Base-by-base conservation (phyloP, 2,888 invertebrate species). In the Chirona hameri region DNA sequence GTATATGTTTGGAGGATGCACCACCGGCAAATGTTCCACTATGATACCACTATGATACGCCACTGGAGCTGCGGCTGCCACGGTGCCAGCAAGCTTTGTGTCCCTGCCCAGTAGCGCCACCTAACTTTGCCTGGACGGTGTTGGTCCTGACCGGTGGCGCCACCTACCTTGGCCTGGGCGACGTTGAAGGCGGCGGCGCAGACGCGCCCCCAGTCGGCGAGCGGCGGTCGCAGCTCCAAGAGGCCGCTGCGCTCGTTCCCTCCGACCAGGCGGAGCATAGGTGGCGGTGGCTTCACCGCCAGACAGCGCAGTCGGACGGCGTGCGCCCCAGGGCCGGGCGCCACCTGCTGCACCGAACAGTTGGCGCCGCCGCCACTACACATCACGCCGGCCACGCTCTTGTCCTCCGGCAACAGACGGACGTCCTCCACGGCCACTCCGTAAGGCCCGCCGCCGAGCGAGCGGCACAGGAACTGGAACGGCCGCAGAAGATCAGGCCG, bases 171-270 rank as follows among this genome's bases (percentile, higher is more conserved):
- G 24, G 79, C 79, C 52, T 79, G 79, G n/a, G n/a, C n/a, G 12
- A 9, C 52, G n/a, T n/a, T 79, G 48, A 79, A 79, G 48, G 48
- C 5, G n/a, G 18, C 31, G n/a, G 79, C 46, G 52, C 79, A 79
- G 31, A 79, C 48, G n/a, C 79, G 79, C 1, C 79, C 79, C 79
- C 79, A 79, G 48, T 14, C n/a, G 24, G 31, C 48, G 14, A n/a
- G 48, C 79, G 79, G 79, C 46, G 79, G 79, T n/a, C 48, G 79
- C n/a, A 79, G 48, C 79, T 79, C 79, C n/a, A 79, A n/a, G 10
- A n/a, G n/a, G 48, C 79, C 79, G 21, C 72, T 72, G 31, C 31
- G 15, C 9, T 18, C 27, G 31, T n/a, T 15, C 31, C 31, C 31
- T 31, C 31, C 48, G 7, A 18, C 27, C 79, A 79, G 52, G 14